Percentiles rank a stretch among this genome's conserved stretches.
Conservation (phyloP, 2,113 vertebrate species). For the Oncorhynchus gorbuscha region DNA sequence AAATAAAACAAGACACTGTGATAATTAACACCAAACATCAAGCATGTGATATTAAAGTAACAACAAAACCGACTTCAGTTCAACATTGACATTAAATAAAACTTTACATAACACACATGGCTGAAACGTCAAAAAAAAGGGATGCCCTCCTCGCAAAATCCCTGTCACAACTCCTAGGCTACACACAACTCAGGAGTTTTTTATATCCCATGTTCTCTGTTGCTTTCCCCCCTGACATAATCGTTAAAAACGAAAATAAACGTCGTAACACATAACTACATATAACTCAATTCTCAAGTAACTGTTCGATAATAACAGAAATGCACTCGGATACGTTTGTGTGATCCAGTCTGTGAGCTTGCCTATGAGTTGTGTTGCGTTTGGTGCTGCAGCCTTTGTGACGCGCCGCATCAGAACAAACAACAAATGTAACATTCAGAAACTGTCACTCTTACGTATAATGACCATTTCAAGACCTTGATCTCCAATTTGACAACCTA, state of each 20-base stretch:
- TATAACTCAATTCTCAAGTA: neutral
- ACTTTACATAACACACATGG: constrained; percentile 1
- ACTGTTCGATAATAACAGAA: neutral
- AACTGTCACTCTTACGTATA: neutral
- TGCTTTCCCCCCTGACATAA: neutral
- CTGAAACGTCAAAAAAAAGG: neutral
- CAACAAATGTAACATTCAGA: neutral
- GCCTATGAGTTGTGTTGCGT: neutral
- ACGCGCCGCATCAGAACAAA: neutral
- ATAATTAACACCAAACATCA: no score
- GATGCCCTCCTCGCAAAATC: neutral
- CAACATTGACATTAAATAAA: constrained; percentile 10
- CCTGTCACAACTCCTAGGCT: neutral
- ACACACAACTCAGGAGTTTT: neutral
- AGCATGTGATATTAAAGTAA: no score
- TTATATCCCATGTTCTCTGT: no score
- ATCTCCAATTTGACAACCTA: neutral
- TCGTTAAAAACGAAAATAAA: neutral
- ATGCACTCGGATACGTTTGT: neutral
- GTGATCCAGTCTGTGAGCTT: neutral
- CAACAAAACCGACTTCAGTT: neutral
- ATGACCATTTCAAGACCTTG: neutral
- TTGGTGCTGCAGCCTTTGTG: neutral
- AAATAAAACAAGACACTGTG: no score
- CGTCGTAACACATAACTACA: neutral